Evolutionary conservation across 1,140 invertebrate species (phyloP).

Genomic region (Drosophila lacertosa): DNA sequence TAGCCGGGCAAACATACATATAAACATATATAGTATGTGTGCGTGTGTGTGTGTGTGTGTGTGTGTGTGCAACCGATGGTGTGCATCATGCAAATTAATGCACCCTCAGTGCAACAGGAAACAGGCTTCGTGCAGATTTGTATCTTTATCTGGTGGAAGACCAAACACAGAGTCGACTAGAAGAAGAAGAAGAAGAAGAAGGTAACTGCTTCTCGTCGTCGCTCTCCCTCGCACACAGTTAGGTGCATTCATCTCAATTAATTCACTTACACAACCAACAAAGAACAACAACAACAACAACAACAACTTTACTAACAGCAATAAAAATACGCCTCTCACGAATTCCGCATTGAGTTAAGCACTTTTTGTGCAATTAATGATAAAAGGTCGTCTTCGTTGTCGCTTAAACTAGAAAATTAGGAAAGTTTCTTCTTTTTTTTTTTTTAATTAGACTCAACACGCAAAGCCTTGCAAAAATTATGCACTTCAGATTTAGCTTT

Average conservation of each 20-base stretch:
- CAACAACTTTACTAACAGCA: conserved; percentile 5
- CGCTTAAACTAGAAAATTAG: conserved; percentile 35
- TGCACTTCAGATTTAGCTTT: conserved; percentile 18
- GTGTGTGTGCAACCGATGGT: conserved; percentile 50
- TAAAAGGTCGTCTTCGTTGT: conserved; percentile 22
- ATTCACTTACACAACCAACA: conserved; percentile 66
- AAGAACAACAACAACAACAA: conserved; percentile 18
- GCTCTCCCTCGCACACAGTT: conserved; percentile 50
- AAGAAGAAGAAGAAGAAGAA: no score
- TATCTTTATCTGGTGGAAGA: conserved; percentile 75
- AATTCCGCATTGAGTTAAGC: conserved; percentile 25
- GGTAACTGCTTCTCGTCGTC: conserved; percentile 51
- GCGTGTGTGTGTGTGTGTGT: conserved; percentile 11
- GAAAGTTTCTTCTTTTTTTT: no score
- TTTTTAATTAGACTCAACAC: conserved; percentile 46
- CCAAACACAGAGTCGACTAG: conserved; percentile 52
- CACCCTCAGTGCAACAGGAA: conserved; percentile 80
- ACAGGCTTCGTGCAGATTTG: conserved; percentile 81
- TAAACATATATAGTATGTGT: not conserved
- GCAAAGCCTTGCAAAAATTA: conserved; percentile 35
- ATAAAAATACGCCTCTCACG: conserved; percentile 23
- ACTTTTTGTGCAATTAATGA: conserved; percentile 43
- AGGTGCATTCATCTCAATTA: conserved; percentile 80
- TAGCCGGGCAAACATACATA: conserved; percentile 16
- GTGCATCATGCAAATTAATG: conserved; percentile 81